These are phyloP conservation scores for Anorthoa munda DNA, from an alignment of 2,888 invertebrate genomes.

Conservation along the genomic window DNA sequence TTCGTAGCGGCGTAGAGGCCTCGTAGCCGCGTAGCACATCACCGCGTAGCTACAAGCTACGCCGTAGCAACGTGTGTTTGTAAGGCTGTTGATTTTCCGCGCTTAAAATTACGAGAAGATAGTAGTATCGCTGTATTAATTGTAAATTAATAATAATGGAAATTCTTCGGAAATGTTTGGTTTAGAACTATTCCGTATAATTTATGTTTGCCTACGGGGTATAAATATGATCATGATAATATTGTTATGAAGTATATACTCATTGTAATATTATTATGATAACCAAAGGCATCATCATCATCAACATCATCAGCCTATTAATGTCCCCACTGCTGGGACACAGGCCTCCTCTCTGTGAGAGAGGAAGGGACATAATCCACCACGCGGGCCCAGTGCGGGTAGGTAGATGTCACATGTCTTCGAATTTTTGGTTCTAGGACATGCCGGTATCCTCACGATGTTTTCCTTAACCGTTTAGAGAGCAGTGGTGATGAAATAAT, in stretches of 20 bases:
- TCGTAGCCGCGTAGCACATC: constrained; percentile 29
- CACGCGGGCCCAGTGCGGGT: too few species aligned
- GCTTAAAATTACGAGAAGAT: constrained; percentile 33
- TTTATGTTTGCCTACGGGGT: constrained; percentile 1
- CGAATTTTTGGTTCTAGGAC: too few species aligned
- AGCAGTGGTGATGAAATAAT: too few species aligned
- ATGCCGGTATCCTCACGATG: too few species aligned
- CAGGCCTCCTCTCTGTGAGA: too few species aligned
- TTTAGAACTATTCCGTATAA: constrained; percentile 17
- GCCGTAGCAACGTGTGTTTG: constrained; percentile 33
- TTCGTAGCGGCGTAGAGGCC: constrained; percentile 48
- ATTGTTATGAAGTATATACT: background rate
- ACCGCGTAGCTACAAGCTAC: constrained; percentile 17
- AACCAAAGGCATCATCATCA: too few species aligned
- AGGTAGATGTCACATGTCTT: too few species aligned
- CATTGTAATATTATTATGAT: too few species aligned
- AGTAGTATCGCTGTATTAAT: constrained; percentile 18
- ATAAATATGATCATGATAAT: background rate
- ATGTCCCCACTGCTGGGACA: too few species aligned
- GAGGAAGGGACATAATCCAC: too few species aligned
- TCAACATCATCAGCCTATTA: too few species aligned
- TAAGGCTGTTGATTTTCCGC: constrained; percentile 45
- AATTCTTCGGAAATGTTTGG: constrained; percentile 20
- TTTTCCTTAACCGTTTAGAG: too few species aligned
- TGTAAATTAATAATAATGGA: constrained; percentile 10